These are phyloP conservation scores for Cyprinodon diabolis DNA, from an alignment of 2,797 vertebrate species.

Conservation along the genomic window DNA sequence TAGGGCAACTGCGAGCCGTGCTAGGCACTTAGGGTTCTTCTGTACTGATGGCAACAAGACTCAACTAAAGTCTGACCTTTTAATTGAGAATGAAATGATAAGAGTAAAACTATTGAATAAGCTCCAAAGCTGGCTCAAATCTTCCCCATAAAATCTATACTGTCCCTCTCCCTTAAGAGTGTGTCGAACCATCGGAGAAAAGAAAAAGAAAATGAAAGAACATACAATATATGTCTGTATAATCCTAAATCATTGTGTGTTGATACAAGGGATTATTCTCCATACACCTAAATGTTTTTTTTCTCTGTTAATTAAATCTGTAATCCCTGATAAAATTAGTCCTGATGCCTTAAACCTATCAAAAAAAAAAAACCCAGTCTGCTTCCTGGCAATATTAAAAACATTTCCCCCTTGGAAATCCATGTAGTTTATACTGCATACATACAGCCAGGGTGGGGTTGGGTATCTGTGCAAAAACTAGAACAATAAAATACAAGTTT, in stretches of 20 bases:
- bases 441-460: conserved; percentile 76
- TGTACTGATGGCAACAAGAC: conserved; percentile 42
- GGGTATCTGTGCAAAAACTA: conserved; percentile 81
- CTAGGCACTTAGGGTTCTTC: conserved; percentile 77
- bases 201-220: conserved; percentile 13
- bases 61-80: conserved; percentile 34
- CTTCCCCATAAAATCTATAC: conserved; percentile 15
- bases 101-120: conserved; percentile 8
- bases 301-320: conserved; percentile 57
- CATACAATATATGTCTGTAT: conserved; percentile 21
- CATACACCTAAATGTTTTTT: conserved; percentile 47
- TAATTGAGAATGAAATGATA: conserved; percentile 27
- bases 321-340: conserved; percentile 75
- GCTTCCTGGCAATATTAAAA: conserved; percentile 73
- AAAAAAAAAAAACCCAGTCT: conserved; percentile 54
- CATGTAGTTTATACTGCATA: conserved; percentile 77
- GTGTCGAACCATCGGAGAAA: conserved; percentile 35
- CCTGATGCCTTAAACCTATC: conserved; percentile 70
- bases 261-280: conserved; percentile 45
- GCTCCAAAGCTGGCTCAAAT: conserved; percentile 33
- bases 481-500: conserved; percentile 63
- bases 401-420: conserved; percentile 79
- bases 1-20: conserved; percentile 68
- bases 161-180: conserved; percentile 26
- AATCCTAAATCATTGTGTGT: conserved; percentile 40